Evolutionary conservation across 2,888 invertebrate species (phyloP).

Genomic region (Pachydiplax longipennis): DNA sequence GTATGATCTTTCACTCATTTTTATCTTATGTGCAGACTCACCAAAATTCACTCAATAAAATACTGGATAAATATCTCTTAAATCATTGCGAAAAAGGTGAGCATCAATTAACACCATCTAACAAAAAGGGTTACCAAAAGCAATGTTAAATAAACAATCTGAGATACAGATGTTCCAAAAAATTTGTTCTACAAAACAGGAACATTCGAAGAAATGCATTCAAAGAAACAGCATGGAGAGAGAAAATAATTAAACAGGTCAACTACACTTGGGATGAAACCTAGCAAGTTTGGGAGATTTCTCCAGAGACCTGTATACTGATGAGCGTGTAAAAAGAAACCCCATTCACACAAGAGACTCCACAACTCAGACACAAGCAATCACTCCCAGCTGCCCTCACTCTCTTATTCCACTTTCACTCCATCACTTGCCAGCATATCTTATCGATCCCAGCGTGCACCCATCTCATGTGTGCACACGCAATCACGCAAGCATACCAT

Average conservation of each 20-base stretch:
- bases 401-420: not conserved
- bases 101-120: slow-evolving; percentile 11
- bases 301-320: slow-evolving; percentile 22
- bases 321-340: slow-evolving; percentile 12
- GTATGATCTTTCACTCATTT: slow-evolving; percentile 34
- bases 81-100: slow-evolving; percentile 4
- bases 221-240: slow-evolving; percentile 11
- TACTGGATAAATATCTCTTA: slow-evolving; percentile 38
- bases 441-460: not conserved
- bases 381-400: slow-evolving; percentile 31
- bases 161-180: slow-evolving; percentile 13
- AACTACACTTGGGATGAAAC: slow-evolving; percentile 1
- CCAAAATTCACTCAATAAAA: slow-evolving; percentile 39
- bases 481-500: slow-evolving; percentile 19
- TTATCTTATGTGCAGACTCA: slow-evolving; percentile 36
- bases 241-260: not conserved
- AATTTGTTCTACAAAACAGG: slow-evolving; percentile 4
- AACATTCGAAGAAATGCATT: slow-evolving; percentile 31
- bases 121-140: not conserved
- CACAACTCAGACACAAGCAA: not conserved
- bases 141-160: slow-evolving; percentile 24
- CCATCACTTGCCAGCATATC: not conserved
- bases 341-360: slow-evolving; percentile 23
- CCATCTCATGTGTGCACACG: not conserved
- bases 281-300: not conserved